Evolutionary conservation across 2,113 vertebrate species (phyloP), one percentile per base, ranked within the genome.

Genomic region (Nibea albiflora): DNA sequence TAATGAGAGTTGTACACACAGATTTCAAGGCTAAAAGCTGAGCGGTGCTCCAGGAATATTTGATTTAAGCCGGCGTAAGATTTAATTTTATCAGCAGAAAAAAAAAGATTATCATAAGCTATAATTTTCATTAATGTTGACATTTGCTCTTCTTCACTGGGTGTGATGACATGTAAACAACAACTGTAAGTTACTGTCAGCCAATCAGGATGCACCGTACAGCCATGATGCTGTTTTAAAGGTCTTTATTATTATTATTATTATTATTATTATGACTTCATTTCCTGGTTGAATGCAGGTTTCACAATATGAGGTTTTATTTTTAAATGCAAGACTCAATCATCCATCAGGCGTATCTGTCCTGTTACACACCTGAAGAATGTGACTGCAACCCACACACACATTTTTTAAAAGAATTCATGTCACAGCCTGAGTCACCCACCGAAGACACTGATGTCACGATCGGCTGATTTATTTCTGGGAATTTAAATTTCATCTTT

Each of bases 131-230:
- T 50, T 42, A 19, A 46, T 24, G 35, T 11, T 60, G 58, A 35
- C 24, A 11, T 31, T 15, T 49, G 20, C 16, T 35, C 11, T 26
- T 26, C 24, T 16, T 20, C 12, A 16, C n/a, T 24, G 6, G 57
- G 3, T 67, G 5, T 54, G 65, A 69, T 77, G 17, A 73, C 57
- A 78, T 47, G 35, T 61, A 64, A 68, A 79, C 52, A 61, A 56
- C 52, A 24, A 31, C 28, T 63, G 26, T 20, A 11, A 54, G 8
- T n/a, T n/a, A n/a, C n/a, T n/a, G 5, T 76, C 53, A 60, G 46
- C 71, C 68, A 80, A 76, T 80, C 44, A 76, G 61, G 56, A 50
- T 58, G 24, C 72, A 35, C 19, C 47, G 12, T 49, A 31, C 22
- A 19, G 31, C 46, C 19, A 54, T 3, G 74, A 69, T 28, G 56